Conservation (phyloP, 2,888 invertebrate genomes). For the Drosophila mettleri region DNA sequence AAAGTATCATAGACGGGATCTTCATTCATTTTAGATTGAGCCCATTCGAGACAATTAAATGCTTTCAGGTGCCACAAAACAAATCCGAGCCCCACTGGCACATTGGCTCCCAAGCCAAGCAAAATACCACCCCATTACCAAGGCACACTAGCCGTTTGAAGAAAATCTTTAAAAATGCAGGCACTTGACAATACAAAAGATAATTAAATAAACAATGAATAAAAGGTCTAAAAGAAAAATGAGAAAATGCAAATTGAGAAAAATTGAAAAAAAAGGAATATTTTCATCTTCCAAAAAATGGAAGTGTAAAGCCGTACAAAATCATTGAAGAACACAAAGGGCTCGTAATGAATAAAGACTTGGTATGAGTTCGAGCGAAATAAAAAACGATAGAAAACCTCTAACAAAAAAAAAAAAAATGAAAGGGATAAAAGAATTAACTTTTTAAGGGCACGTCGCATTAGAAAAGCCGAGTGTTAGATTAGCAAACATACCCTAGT, state of each 20-base stretch:
- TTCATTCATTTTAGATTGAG: conserved; percentile 43
- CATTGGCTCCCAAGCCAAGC: conserved; percentile 39
- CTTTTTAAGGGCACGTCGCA: neutral
- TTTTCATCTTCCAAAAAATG: conserved; percentile 36
- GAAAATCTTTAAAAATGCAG: conserved; percentile 56
- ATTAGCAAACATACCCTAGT: conserved; percentile 1
- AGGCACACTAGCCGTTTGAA: conserved; percentile 39
- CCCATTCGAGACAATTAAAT: conserved; percentile 34
- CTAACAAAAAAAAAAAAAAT: neutral
- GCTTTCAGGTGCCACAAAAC: conserved; percentile 60
- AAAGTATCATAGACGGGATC: conserved; percentile 59
- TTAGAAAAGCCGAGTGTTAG: neutral
- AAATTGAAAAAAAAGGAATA: conserved; percentile 41
- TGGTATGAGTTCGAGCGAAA: conserved; percentile 25
- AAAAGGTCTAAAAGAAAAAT: conserved; percentile 67
- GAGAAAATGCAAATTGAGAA: conserved; percentile 68
- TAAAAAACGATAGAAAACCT: neutral
- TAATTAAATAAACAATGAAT: conserved; percentile 79
- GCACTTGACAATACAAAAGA: conserved; percentile 77
- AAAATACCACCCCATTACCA: conserved; percentile 23
- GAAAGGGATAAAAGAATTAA: conserved; percentile 2
- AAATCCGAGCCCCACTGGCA: conserved; percentile 18
- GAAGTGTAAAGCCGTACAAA: conserved; percentile 71
- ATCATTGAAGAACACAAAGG: conserved; percentile 69
- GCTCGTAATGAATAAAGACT: conserved; percentile 54